Conservation (phyloP, 2,888 invertebrate species). For the Polydrusus cervinus region DNA sequence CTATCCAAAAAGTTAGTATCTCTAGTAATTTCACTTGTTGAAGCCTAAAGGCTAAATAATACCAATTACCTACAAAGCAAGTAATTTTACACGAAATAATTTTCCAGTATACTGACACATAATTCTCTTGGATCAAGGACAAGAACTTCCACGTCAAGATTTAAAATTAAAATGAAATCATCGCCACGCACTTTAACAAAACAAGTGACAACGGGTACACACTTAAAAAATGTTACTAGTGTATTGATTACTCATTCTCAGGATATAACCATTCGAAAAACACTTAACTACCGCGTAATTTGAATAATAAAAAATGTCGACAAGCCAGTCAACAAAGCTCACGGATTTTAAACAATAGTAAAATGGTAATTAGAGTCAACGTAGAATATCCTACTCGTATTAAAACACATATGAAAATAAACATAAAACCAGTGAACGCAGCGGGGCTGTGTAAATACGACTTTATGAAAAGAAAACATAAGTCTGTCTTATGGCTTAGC, state of each 20-base stretch:
- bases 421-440: slow-evolving; percentile 50
- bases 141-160: slow-evolving; percentile 10
- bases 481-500: slow-evolving; percentile 44
- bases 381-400: slow-evolving; percentile 51
- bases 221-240: slow-evolving; percentile 29
- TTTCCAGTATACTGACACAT: background rate
- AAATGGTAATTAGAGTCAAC: slow-evolving; percentile 52
- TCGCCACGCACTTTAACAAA: slow-evolving; percentile 11
- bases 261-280: slow-evolving; percentile 48
- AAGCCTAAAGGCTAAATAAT: too few species aligned
- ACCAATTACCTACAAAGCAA: too few species aligned
- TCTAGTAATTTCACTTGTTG: too few species aligned
- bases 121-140: background rate
- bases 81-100: too few species aligned
- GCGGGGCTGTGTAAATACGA: slow-evolving; percentile 53
- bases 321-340: slow-evolving; percentile 50
- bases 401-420: slow-evolving; percentile 51
- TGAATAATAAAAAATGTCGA: slow-evolving; percentile 52
- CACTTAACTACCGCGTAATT: slow-evolving; percentile 50
- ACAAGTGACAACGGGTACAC: slow-evolving; percentile 29
- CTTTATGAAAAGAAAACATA: slow-evolving; percentile 54
- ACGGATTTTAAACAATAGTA: slow-evolving; percentile 54
- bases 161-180: slow-evolving; percentile 39
- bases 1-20: too few species aligned
- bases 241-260: slow-evolving; percentile 51